Evolutionary conservation across 2,797 vertebrate species (phyloP).

Genomic region (Furcifer pardalis): DNA sequence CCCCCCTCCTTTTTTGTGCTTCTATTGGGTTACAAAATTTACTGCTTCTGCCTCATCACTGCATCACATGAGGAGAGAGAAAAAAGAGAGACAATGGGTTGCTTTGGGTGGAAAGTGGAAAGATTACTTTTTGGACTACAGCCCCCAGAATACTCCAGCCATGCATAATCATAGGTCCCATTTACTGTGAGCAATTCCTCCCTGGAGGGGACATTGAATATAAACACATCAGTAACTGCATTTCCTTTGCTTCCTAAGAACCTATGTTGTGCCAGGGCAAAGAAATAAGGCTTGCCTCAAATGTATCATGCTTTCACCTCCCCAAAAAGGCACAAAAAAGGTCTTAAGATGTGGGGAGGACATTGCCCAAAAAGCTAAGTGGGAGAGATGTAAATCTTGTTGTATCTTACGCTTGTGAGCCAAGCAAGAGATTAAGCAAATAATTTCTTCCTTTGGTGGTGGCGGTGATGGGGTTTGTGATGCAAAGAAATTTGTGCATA

Average conservation of each 20-base stretch:
- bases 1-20: no score
- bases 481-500: no score
- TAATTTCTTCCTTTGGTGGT: no score
- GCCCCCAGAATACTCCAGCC: no score
- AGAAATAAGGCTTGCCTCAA: not conserved
- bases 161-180: not conserved
- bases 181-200: not conserved
- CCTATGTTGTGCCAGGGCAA: not conserved
- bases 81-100: not conserved
- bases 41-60: not conserved
- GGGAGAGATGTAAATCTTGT: no score
- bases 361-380: no score
- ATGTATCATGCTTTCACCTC: not conserved
- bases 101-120: no score
- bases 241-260: not conserved
- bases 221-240: not conserved
- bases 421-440: no score
- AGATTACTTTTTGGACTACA: no score
- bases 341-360: not conserved
- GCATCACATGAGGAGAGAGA: not conserved
- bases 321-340: not conserved
- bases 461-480: no score
- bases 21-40: not conserved
- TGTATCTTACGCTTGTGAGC: no score
- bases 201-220: not conserved